Conservation (phyloP, 2,888 invertebrate genomes). For the Drosophila neotestacea region DNA sequence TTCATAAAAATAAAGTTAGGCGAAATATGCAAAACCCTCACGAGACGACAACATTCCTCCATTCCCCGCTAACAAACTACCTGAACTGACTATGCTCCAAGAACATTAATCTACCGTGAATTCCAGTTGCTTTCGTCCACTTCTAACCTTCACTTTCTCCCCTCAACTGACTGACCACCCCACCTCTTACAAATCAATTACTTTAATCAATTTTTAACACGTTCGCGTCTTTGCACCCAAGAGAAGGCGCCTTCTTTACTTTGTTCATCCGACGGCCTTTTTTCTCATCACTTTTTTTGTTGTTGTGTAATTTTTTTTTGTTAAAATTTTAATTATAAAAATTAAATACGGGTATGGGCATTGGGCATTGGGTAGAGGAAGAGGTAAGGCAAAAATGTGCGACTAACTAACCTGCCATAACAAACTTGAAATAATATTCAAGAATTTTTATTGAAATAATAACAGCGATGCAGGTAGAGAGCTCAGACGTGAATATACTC, state of each 20-base stretch:
- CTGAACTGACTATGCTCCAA: constrained; percentile 15
- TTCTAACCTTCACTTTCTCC: background rate
- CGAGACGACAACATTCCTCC: constrained; percentile 24
- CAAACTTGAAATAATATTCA: constrained; percentile 77
- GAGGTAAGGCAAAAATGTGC: constrained; percentile 39
- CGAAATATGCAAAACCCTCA: constrained; percentile 36
- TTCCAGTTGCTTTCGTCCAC: constrained; percentile 3
- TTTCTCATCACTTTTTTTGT: constrained; percentile 18
- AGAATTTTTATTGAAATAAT: constrained; percentile 81
- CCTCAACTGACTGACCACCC: constrained; percentile 26
- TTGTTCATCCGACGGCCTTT: constrained; percentile 28
- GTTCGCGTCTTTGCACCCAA: constrained; percentile 61
- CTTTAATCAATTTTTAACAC: constrained; percentile 79
- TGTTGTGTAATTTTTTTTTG: constrained; percentile 40
- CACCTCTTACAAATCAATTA: constrained; percentile 68
- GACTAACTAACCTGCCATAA: constrained; percentile 73
- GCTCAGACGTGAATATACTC: constrained; percentile 8
- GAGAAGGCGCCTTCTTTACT: constrained; percentile 40
- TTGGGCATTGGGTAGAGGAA: constrained; percentile 4
- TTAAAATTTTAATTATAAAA: constrained; percentile 76
- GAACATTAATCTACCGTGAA: constrained; percentile 39
- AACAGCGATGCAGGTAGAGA: constrained; percentile 55
- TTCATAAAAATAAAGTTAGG: constrained; percentile 10
- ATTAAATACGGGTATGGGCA: constrained; percentile 62
- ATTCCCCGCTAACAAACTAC: constrained; percentile 41